Conservation (phyloP, 2,113 vertebrate species). For the Nansenia antarctica region DNA sequence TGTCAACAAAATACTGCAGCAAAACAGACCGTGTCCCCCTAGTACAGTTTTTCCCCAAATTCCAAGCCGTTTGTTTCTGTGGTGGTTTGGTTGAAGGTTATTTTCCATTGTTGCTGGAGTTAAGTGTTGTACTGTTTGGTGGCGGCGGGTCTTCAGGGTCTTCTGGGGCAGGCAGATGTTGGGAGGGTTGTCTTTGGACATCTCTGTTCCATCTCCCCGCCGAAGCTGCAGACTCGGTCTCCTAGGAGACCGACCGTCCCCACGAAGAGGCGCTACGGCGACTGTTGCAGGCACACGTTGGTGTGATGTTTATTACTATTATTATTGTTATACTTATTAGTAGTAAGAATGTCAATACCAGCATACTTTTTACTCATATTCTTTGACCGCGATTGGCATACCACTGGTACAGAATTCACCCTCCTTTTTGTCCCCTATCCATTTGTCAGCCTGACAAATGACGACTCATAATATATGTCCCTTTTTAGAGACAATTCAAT, state of each 20-base stretch:
- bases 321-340: conserved; percentile 35
- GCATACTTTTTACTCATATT: conserved; percentile 57
- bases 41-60: not conserved
- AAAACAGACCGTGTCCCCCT: conserved; percentile 2
- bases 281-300: conserved; percentile 93
- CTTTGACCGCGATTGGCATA: conserved; percentile 89
- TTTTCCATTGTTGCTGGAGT: not conserved
- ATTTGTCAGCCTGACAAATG: conserved; percentile 83
- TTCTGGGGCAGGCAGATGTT: conserved; percentile 8
- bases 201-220: conserved; percentile 32
- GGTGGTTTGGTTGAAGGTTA: conserved; percentile 24
- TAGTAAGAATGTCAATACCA: conserved; percentile 33
- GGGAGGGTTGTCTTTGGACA: conserved; percentile 77
- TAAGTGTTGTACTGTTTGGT: not conserved
- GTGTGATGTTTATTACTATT: conserved; percentile 78
- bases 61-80: conserved; percentile 17
- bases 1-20: conserved; percentile 31
- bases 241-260: conserved; percentile 73
- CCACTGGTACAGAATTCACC: conserved; percentile 83
- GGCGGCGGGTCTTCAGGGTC: conserved; percentile 1
- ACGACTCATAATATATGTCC: conserved; percentile 70
- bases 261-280: conserved; percentile 79
- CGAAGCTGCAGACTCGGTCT: conserved; percentile 53
- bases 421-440: conserved; percentile 60
- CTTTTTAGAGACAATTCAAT: conserved; percentile 83